Evolutionary conservation across 2,797 vertebrate genomes (phyloP), one percentile per base, ranked within the genome.

Genomic region (Darevskia mixta): DNA sequence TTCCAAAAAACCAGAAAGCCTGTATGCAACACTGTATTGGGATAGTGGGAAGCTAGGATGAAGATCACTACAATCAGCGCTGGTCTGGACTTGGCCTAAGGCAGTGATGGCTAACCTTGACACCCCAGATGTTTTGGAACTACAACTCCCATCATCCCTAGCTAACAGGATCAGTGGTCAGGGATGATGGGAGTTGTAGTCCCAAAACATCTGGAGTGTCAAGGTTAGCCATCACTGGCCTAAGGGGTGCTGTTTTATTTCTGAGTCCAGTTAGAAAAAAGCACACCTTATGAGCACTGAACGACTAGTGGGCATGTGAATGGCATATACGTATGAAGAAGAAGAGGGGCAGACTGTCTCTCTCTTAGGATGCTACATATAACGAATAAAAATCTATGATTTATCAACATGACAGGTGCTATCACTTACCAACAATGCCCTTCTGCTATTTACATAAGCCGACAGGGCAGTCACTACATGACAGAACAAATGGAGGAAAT

Each of bases 371-470:
- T 25, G n/a, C 23, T 35, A 13, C 41, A 43, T 25, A 79, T 35
- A 61, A 77, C 6, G 1, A 13, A 5, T 38, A 17, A 66, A 67
- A 43, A 29, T 78, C 13, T 64, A 55, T 45, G 38, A 32, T 66
- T 77, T 85, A 13, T 86, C 10, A 45, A 35, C 20, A 20, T 77
- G 75, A 64, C 58, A 67, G 25, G 67, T 67, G 27, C 29, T 29
- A 78, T 79, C 41, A 35, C 77, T 78, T 67, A 10, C n/a, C 20
- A 35, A 20, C 75, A 64, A 58, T 38, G 18, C 35, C 27, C 23
- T 58, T 58, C 27, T 73, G 45, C 49, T 81, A 41, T 81, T 80
- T 87, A n/a, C 49, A 79, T 71, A 86, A 71, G 15, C 25, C 25
- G 55, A 38, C 18, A 79, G 13, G 43, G 15, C 32, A 67, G 7